Base-by-base conservation (phyloP, 2,113 vertebrate species). In the Piprites chloris region DNA sequence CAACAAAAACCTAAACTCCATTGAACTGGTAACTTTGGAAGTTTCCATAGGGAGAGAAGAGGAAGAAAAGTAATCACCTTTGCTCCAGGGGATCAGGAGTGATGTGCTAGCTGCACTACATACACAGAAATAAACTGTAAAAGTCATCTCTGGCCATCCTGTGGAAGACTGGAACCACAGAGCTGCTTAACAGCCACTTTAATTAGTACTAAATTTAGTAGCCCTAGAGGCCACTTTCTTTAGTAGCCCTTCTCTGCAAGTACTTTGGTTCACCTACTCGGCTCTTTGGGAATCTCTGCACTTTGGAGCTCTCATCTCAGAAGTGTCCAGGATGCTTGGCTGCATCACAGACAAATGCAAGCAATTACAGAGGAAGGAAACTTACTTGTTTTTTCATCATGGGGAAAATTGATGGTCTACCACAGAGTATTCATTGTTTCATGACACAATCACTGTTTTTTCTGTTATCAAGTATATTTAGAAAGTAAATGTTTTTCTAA, bases 401-500 rank as follows among this genome's bases (percentile, higher is more conserved):
- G 19, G 56, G 32, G 8, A 52, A 75, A 73, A 26, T 7, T 13
- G 33, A 66, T 26, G 68, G 63, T 56, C 11, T 91, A 46, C 71
- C 67, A 93, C 74, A 88, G 32, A 22, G 75, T 27, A 46, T 5
- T 32, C 20, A n/a, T 67, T 50, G 49, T 93, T 82, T 83, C 66
- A 79, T 72, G 53, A 30, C 65, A 59, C 4, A 41, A 53, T 33
- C 73, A 39, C 42, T 88, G 49, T 28, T 85, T 95, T 86, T 95
- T 83, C 32, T 61, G 67, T 93, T 92, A 83, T 59, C 84, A 89
- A 56, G 49, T 74, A 65, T 66, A 68, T 88, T 84, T 78, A 49
- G 55, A 94, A 97, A 82, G 74, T 89, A 97, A 96, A 94, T 94
- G 58, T 97, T 97, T 96, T 84, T 88, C 58, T 97, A 96, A 96